Percentiles rank a stretch among this genome's conserved stretches.
These are phyloP conservation scores for Hirtodrosophila histrioides DNA, from an alignment of 2,888 invertebrate genomes.

Conservation along the genomic window DNA sequence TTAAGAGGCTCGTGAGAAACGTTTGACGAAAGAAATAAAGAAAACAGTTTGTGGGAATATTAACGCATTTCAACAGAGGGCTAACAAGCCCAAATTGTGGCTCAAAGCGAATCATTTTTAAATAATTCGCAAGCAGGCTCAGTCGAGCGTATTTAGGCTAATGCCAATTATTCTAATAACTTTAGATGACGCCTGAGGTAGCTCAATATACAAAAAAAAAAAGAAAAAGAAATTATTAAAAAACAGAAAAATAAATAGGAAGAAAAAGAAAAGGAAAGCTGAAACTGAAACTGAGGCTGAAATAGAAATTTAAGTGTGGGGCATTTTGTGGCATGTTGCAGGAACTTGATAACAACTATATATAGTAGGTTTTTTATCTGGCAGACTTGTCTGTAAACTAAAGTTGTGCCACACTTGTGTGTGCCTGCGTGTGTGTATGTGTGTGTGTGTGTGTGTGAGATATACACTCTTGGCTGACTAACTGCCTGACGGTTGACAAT, in stretches of 20 bases:
- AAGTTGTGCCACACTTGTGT: neutral
- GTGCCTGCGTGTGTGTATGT: neutral
- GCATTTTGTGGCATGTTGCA: slow-evolving; percentile 3
- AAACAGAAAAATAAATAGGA: neutral
- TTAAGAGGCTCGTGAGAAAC: slow-evolving; percentile 17
- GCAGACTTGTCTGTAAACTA: neutral
- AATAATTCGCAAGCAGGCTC: neutral
- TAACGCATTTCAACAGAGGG: slow-evolving; percentile 45
- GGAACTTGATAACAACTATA: slow-evolving; percentile 1
- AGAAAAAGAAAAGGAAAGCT: slow-evolving; percentile 8
- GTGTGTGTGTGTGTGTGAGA: neutral
- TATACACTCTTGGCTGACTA: slow-evolving; percentile 24
- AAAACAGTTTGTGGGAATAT: slow-evolving; percentile 23
- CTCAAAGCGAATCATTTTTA: slow-evolving; percentile 5
- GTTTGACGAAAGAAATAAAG: neutral
- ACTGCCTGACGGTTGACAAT: slow-evolving; percentile 48
- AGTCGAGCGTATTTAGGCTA: slow-evolving; percentile 37
- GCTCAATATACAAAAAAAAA: too few relatives aligned
- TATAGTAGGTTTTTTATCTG: neutral
- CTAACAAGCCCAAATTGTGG: slow-evolving; percentile 59
- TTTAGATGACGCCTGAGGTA: slow-evolving; percentile 15
- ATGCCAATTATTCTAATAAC: slow-evolving; percentile 59
- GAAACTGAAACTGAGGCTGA: slow-evolving; percentile 10
- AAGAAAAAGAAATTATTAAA: neutral
- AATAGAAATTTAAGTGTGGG: slow-evolving; percentile 7